Base-by-base conservation (phyloP, 2,797 vertebrate species). In the Anabacerthia variegaticeps region DNA sequence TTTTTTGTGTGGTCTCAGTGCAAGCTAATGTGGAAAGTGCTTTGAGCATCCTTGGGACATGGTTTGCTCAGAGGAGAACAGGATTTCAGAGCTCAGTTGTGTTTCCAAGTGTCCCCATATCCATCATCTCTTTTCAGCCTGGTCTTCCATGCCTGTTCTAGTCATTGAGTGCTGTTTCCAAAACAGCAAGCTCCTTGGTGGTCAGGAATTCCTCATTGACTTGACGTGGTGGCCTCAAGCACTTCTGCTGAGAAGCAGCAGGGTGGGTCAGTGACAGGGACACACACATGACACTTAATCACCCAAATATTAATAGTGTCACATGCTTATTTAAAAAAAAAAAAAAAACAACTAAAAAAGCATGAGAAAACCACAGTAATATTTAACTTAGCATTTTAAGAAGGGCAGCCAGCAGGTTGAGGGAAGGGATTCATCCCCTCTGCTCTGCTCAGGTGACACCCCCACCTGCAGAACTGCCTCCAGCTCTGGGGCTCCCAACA, bases 171-270 rank as follows among this genome's bases (percentile, higher is more conserved):
- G 93, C 85, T 89, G n/a, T 93, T 84, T 87, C 88, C 86, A 89
- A 93, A 97, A 95, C 41, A 87, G 14, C 80, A 97, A 93, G 63
- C 26, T 6, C 4, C 26, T 68, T 4, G 3, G 61, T 28, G 48
- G 90, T 86, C 95, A 95, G 90, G 85, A 95, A 88, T 96, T 95
- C 93, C 54, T 32, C 9, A 20, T 85, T 91, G 81, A 77, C 75
- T 85, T 91, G 81, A 77, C 75, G 95, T 81, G 75, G 59, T 92
- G 76, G 71, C 84, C 93, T 89, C 39, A 16, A 69, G 43, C 63
- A 44, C 20, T 32, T 24, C 39, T 39, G 32, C 66, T 91, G 48
- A 85, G 56, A 77, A 92, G 26, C 39, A 67, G 20, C 14, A 39
- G 48, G 18, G 39, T 73, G 55, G n/a, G 9, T 55, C 55, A 58